Base-by-base conservation (phyloP, 1,140 invertebrate species). In the Drosophila bocki region DNA sequence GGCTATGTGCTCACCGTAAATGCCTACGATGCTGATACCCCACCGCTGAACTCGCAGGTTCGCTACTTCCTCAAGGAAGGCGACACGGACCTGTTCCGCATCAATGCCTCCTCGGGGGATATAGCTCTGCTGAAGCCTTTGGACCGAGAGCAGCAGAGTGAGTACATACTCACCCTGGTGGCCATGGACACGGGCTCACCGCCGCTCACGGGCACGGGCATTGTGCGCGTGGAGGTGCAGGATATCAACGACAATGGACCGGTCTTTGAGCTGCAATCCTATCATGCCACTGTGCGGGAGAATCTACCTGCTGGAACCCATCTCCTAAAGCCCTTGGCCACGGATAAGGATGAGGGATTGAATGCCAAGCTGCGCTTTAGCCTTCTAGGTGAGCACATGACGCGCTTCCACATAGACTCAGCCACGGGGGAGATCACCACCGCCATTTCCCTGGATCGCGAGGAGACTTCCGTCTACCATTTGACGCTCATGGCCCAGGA, bases 191-290 rank as follows among this genome's bases (percentile, higher is more conserved):
- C 97, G 74, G 97, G 97, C 62, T 97, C 96, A 17, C 97, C 97
- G 19, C 96, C 97, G 3, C 93, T 98, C 22, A 98, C 97, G 15
- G 97, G 97, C 56, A 96, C 97, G 2, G 97, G 97, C 39, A 96
- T 96, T 39, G 96, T 99, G 3, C 95, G 95, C 78, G 95, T 99
- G 41, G 94, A 98, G 50, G 97, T 99, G 7, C 95, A 98, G 93
- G 98, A 99, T 92, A 96, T 98, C 35, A 99, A 99, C 92, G 98
- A 99, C 93, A 97, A 99, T 92, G 96, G 95, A 80, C 98, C 98
- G 0, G 95, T 96, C 78, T 97, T 97, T 84, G 95, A 95, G 78
- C 94, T 96, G 63, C 95, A 96, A 82, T 95, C 96, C 29, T 98
- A 98, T 92, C 94, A 94, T 79, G 95, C 96, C 1, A 94, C 92